phyloP scores from a whole-genome alignment of 2,797 vertebrate genomes.

The Bovichtus variegatus region DNA sequence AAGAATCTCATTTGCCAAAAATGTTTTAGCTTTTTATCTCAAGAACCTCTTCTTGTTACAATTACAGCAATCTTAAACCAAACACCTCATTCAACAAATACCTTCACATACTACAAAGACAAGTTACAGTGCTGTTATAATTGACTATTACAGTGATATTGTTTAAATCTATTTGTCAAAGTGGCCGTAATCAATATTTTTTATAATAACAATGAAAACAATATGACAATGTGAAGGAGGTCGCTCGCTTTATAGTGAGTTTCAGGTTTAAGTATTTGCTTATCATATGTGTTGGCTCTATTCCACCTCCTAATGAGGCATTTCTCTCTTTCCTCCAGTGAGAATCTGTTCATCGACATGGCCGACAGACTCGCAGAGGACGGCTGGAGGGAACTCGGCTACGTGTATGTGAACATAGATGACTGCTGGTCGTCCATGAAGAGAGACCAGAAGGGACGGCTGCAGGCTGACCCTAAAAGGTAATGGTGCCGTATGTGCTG shows the following conservation, averaged over 20 bases:
- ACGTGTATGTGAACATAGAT: conserved; percentile 93
- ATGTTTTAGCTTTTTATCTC: not conserved
- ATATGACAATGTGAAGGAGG: not conserved
- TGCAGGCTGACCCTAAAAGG: conserved; percentile 90
- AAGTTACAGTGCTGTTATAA: not conserved
- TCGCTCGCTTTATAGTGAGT: not conserved
- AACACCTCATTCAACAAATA: not conserved
- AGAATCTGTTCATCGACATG: conserved; percentile 92
- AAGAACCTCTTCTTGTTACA: not conserved
- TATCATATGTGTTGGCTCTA: not conserved
- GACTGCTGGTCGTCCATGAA: conserved; percentile 93
- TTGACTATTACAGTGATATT: not conserved
- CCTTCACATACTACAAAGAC: not conserved
- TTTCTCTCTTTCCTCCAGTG: conserved; percentile 55
- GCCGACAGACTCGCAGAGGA: conserved; percentile 91
- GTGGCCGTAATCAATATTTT: not conserved
- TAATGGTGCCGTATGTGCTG: not conserved
- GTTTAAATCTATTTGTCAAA: not conserved
- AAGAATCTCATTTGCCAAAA: not conserved
- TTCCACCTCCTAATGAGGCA: not conserved
- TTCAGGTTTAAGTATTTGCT: not conserved
- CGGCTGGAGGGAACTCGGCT: conserved; percentile 95
- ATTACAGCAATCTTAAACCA: not conserved
- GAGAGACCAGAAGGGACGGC: conserved; percentile 83
- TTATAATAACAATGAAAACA: too few relatives aligned